These are phyloP conservation scores for Triops longicaudatus DNA, from an alignment of 1,140 invertebrate genomes.

Conservation along the genomic window DNA sequence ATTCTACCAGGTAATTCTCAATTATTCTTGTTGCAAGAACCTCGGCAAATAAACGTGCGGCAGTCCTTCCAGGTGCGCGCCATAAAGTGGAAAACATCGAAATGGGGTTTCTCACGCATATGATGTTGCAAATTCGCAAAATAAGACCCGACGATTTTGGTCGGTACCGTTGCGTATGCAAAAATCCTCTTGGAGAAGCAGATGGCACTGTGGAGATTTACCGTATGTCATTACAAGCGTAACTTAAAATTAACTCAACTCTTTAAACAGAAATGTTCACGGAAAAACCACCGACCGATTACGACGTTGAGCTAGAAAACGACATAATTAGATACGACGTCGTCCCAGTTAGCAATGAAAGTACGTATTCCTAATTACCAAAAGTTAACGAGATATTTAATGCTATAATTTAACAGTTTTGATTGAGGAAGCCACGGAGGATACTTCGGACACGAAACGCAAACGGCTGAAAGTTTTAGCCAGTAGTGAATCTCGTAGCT, in stretches of 20 bases:
- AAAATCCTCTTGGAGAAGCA: slow-evolving; percentile 5
- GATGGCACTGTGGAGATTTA: background rate
- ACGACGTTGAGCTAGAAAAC: background rate
- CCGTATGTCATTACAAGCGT: background rate
- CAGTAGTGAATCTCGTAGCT: background rate
- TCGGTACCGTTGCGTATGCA: slow-evolving; percentile 18
- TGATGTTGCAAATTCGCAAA: background rate
- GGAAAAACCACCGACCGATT: background rate
- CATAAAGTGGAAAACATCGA: background rate
- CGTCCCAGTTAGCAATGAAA: background rate
- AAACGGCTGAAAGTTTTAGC: background rate
- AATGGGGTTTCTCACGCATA: slow-evolving; percentile 1
- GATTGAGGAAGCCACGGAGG: background rate
- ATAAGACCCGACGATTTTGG: background rate
- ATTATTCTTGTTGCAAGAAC: background rate
- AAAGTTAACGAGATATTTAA: background rate
- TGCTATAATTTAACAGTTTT: background rate
- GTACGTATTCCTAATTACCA: background rate
- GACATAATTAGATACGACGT: background rate
- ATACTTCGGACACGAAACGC: background rate
- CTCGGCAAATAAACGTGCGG: background rate
- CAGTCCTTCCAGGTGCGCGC: background rate
- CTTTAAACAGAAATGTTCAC: background rate
- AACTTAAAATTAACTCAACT: too few species aligned
- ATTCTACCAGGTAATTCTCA: background rate